A percentile compares a stretch with the other conserved stretches of the same genome.
phyloP scores from a whole-genome alignment of 2,113 vertebrate species.

The Rutilus rutilus region DNA sequence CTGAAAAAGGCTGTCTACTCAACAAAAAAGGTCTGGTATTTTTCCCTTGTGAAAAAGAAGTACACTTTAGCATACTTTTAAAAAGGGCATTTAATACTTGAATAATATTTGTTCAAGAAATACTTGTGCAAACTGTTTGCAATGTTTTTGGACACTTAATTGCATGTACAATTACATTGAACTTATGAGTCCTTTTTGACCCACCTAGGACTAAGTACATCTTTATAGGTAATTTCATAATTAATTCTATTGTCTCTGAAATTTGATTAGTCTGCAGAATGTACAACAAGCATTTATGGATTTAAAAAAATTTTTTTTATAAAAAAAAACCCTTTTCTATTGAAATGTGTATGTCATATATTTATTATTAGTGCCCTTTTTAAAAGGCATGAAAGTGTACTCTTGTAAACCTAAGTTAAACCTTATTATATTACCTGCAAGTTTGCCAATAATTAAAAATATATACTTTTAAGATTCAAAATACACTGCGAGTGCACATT shows the following conservation, averaged over 20 bases:
- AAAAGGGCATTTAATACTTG: background rate
- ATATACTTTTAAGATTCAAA: no score
- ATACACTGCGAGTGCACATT: no score
- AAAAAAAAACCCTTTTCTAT: no score
- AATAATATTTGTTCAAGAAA: background rate
- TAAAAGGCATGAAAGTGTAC: no score
- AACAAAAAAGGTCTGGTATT: background rate
- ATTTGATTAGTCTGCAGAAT: background rate
- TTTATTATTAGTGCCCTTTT: no score
- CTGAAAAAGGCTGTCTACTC: conserved; percentile 23
- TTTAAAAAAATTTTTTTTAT: no score
- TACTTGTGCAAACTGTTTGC: background rate
- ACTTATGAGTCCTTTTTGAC: no score
- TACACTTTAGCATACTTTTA: background rate
- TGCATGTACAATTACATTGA: background rate
- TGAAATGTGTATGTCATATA: background rate
- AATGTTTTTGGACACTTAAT: background rate
- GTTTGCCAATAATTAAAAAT: no score
- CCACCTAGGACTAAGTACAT: no score
- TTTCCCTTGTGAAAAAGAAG: background rate
- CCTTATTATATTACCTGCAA: no score
- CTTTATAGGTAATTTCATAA: no score
- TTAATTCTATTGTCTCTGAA: background rate
- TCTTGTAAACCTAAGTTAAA: no score
- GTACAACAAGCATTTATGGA: background rate